phyloP scores from a whole-genome alignment of 2,113 vertebrate genomes.

The Anarhynchus alexandrinus region DNA sequence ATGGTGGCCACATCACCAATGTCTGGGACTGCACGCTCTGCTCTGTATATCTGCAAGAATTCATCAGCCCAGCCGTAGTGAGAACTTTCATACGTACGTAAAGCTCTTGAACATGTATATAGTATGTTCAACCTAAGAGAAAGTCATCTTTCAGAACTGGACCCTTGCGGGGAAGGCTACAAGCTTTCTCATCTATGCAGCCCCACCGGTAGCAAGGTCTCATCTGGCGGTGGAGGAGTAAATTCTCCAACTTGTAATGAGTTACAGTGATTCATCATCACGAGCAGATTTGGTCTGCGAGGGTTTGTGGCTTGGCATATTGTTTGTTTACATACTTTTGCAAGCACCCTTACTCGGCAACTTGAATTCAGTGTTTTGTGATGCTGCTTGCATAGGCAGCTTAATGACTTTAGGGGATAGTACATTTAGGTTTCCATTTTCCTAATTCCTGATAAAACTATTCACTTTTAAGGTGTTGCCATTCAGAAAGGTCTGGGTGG shows the following conservation, averaged over 20 bases:
- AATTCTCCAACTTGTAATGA: background rate
- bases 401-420: background rate
- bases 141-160: background rate
- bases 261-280: background rate
- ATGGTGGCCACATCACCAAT: conserved; percentile 80
- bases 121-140: background rate
- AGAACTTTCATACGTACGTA: background rate
- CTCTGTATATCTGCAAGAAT: conserved; percentile 76
- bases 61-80: conserved; percentile 80
- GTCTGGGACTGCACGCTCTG: conserved; percentile 80
- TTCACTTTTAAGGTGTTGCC: background rate
- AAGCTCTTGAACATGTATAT: background rate
- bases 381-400: background rate
- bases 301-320: background rate
- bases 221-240: background rate
- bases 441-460: background rate
- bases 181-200: rapidly evolving
- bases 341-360: background rate
- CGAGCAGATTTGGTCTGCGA: background rate
- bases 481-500: background rate
- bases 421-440: background rate
- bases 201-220: background rate
- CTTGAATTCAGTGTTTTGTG: background rate
- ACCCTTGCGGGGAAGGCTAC: background rate
- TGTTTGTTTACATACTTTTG: background rate